Evolutionary conservation across 2,888 invertebrate species (phyloP).

Genomic region (Leucophenga maculata): DNA sequence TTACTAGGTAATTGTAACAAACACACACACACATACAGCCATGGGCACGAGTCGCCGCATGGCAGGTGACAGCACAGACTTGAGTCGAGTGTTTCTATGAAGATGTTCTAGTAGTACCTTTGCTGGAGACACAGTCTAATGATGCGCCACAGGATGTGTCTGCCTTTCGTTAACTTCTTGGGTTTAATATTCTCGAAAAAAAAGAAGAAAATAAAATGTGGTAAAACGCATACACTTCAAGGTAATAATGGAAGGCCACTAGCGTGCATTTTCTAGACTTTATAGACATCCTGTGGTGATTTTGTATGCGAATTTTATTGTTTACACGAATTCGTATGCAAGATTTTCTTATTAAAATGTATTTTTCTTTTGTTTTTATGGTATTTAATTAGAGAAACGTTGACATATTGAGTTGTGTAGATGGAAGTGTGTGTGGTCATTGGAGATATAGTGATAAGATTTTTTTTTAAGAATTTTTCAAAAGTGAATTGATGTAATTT

Average conservation of each 20-base stretch:
- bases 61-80: constrained; percentile 53
- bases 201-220: background rate
- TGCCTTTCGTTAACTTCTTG: constrained; percentile 38
- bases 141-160: constrained; percentile 65
- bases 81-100: constrained; percentile 8
- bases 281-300: constrained; percentile 49
- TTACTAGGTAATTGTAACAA: constrained; percentile 62
- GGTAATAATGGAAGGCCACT: constrained; percentile 53
- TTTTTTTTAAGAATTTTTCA: background rate
- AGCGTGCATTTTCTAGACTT: constrained; percentile 1
- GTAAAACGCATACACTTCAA: constrained; percentile 38
- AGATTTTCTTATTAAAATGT: constrained; percentile 55
- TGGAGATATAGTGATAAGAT: constrained; percentile 25
- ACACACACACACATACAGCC: too few species aligned
- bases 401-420: constrained; percentile 42
- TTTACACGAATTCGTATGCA: background rate
- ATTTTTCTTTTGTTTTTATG: constrained; percentile 40
- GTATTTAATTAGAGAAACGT: constrained; percentile 57
- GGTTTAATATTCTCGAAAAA: background rate
- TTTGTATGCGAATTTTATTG: constrained; percentile 46
- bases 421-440: constrained; percentile 44
- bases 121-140: constrained; percentile 50
- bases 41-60: constrained; percentile 29
- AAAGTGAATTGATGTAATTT: too few species aligned
- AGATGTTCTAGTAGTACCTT: constrained; percentile 44